Evolutionary conservation across 2,113 vertebrate species (phyloP).

Genomic region (Garra rufa): DNA sequence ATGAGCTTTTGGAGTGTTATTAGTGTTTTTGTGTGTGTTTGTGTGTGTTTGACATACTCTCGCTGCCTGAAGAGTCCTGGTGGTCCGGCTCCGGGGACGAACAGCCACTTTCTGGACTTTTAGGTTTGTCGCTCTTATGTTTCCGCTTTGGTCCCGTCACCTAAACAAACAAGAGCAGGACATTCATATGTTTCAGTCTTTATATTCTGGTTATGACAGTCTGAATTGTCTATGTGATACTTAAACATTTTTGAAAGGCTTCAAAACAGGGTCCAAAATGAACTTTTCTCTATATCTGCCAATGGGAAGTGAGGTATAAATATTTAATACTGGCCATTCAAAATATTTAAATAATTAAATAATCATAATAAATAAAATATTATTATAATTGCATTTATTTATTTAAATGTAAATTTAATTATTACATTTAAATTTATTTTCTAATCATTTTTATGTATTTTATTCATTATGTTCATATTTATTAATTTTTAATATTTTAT

Average conservation of each 20-base stretch:
- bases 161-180: slow-evolving; percentile 64
- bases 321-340: neutral
- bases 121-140: slow-evolving; percentile 84
- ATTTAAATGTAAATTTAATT: too few relatives aligned
- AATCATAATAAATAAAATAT: too few relatives aligned
- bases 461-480: too few relatives aligned
- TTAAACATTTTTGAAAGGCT: neutral
- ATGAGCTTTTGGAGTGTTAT: neutral
- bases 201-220: neutral
- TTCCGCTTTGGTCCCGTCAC: slow-evolving; percentile 94
- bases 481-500: too few relatives aligned
- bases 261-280: neutral
- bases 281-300: neutral
- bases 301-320: neutral
- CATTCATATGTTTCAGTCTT: neutral
- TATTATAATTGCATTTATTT: too few relatives aligned
- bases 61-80: slow-evolving; percentile 95
- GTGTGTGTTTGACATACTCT: slow-evolving; percentile 78
- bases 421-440: too few relatives aligned
- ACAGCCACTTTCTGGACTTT: slow-evolving; percentile 89
- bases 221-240: neutral
- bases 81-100: slow-evolving; percentile 94
- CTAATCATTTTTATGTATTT: too few relatives aligned
- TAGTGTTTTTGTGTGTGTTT: neutral
- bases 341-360: too few relatives aligned